Base-by-base conservation (phyloP, 2,113 vertebrate genomes). In the Nannobrachium achirus region DNA sequence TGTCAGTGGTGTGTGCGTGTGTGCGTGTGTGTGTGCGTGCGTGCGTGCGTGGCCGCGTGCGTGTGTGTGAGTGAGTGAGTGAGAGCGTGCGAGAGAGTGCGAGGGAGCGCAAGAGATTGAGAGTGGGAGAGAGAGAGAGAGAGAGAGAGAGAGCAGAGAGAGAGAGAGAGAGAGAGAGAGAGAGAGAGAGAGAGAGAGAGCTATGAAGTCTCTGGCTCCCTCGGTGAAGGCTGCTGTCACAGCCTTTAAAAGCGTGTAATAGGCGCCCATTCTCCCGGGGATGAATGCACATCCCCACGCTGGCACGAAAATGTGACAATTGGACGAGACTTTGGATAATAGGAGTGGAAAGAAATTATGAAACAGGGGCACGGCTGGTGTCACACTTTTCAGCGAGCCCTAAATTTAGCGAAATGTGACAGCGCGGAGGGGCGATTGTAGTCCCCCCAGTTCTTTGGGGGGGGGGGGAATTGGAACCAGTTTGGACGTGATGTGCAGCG, bases 201-300 rank as follows among this genome's bases (percentile, higher is more conserved):
- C 10, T 79, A 74, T 76, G 69, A 89, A 87, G 80, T 83, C 88
- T 86, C 84, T 91, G 85, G 86, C 89, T 83, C 83, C 71, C 64
- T 76, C 84, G 84, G 75, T 86, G 84, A 89, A 75, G 73, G 81
- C 84, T 80, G 84, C 90, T 88, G 88, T 91, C 89, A 92, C 77
- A 86, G 89, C 76, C 69, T 80, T 78, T 87, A 82, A 88, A 88
- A 89, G 86, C 81, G 57, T 92, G 78, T 92, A 91, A 91, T 88
- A 80, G 75, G 76, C 63, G 77, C 70, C 81, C 69, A 89, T 92
- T 92, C 78, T 86, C 71, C 15, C 56, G 49, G 79, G n/a, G 85
- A 81, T 88, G 81, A 88, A 88, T 84, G 64, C 80, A 66, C 65
- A 75, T 79, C 74, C 75, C 86, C 81, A 81, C 48, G 76, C 66